Evolutionary conservation across 2,113 vertebrate species (phyloP).

Genomic region (Syngnathus scovelli): DNA sequence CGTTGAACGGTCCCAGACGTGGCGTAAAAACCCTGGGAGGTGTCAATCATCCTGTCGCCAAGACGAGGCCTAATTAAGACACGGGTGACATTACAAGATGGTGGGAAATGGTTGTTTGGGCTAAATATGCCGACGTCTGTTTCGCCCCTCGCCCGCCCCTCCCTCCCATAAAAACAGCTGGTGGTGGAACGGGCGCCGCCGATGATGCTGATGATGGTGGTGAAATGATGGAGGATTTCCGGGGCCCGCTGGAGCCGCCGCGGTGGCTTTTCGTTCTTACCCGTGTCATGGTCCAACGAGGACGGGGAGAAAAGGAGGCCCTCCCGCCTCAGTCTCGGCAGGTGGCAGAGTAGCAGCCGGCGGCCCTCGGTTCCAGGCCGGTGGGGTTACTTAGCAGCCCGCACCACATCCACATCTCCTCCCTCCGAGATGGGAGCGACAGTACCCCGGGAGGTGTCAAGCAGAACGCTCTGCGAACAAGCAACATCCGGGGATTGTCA

Average conservation of each 20-base stretch:
- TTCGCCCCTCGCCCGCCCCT: conserved; percentile 8
- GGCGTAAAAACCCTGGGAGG: conserved; percentile 54
- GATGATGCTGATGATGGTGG: background rate
- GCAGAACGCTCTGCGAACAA: background rate
- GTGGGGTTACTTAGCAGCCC: conserved; percentile 48
- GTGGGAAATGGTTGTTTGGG: conserved; percentile 27
- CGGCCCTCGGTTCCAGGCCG: conserved; percentile 58
- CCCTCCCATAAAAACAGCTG: conserved; percentile 67
- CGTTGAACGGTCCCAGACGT: conserved; percentile 4
- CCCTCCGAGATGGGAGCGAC: conserved; percentile 60
- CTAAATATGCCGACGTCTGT: conserved; percentile 36
- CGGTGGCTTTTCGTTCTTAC: conserved; percentile 52
- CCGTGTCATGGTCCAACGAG: conserved; percentile 57
- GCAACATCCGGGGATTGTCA: conserved; percentile 28
- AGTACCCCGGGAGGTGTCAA: conserved; percentile 36
- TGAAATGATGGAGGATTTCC: conserved; percentile 6
- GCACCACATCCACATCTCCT: conserved; percentile 48
- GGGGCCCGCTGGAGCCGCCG: background rate
- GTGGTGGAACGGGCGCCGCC: conserved; percentile 35
- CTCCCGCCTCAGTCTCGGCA: conserved; percentile 49
- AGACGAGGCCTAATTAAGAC: conserved; percentile 52
- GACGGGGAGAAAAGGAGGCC: conserved; percentile 28
- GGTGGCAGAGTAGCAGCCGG: conserved; percentile 57
- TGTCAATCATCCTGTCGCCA: conserved; percentile 54
- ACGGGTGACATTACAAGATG: conserved; percentile 6